Conservation (phyloP, 2,113 vertebrate genomes). For the Uria lomvia region DNA sequence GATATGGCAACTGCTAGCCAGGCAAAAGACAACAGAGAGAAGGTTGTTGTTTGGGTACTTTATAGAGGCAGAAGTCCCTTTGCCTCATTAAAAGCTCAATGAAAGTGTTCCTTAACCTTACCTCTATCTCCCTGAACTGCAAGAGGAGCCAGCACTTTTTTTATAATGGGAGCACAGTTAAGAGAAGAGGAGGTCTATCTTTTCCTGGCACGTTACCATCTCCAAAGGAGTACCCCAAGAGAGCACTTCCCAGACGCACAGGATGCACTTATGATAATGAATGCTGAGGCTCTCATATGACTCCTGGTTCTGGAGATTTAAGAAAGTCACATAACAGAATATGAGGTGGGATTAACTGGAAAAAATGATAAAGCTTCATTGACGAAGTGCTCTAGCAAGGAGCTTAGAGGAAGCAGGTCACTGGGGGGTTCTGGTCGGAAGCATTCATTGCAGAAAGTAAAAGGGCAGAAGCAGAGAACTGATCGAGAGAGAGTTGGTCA, state of each 20-base stretch:
- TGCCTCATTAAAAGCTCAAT: background rate
- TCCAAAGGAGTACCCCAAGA: background rate
- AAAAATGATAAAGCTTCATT: background rate
- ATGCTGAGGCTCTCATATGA: background rate
- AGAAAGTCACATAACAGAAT: background rate
- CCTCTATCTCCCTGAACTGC: background rate
- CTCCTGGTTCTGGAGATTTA: background rate
- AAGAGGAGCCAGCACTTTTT: background rate
- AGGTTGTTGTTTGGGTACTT: accelerated
- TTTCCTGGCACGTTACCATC: background rate
- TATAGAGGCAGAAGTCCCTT: background rate
- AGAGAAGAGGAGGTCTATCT: background rate
- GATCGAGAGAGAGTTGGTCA: background rate
- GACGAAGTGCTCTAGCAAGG: accelerated
- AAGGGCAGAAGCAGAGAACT: background rate
- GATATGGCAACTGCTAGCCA: background rate
- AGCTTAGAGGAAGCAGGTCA: background rate
- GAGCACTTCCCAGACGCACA: background rate
- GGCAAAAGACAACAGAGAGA: background rate
- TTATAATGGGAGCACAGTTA: accelerated
- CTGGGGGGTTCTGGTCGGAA: background rate
- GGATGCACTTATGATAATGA: background rate
- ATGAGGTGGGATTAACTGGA: background rate
- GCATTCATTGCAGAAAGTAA: background rate
- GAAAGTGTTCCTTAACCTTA: background rate